phyloP scores from a whole-genome alignment of 1,140 invertebrate genomes.

The Drosophila subobscura region DNA sequence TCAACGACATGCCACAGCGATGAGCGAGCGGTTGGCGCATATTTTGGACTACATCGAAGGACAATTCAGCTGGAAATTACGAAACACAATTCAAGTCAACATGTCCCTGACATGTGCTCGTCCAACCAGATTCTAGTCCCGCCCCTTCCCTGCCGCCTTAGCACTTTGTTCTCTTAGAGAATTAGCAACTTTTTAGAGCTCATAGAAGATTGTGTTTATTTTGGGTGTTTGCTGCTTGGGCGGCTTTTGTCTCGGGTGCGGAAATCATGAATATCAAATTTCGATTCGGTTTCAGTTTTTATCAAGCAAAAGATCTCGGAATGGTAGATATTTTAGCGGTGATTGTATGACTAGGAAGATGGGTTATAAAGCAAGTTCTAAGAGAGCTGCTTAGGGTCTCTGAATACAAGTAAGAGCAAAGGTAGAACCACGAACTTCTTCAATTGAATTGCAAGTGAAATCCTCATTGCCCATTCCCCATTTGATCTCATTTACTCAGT shows the following conservation, averaged over 20 bases:
- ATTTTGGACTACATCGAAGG: constrained; percentile 33
- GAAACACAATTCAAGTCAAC: constrained; percentile 3
- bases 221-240: not conserved
- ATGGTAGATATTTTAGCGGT: constrained; percentile 25
- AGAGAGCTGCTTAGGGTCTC: not conserved
- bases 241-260: constrained; percentile 32
- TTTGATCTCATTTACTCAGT: too few relatives aligned
- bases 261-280: constrained; percentile 40
- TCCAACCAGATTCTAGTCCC: constrained; percentile 27
- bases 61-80: not conserved
- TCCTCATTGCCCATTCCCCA: too few relatives aligned
- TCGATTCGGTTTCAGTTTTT: constrained; percentile 24
- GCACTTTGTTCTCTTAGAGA: not conserved
- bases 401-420: not conserved
- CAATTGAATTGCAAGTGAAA: too few relatives aligned
- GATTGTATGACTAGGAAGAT: constrained; percentile 7
- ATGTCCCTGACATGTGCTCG: constrained; percentile 5
- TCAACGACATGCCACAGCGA: constrained; percentile 5
- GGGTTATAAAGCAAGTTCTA: constrained; percentile 4
- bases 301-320: constrained; percentile 16
- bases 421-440: too few relatives aligned
- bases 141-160: constrained; percentile 1
- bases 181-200: too few relatives aligned
- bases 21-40: constrained; percentile 6
- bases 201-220: not conserved